A percentile compares a stretch with the other conserved stretches of the same genome.
Conservation (phyloP, 2,888 invertebrate species). For the Microplitis manilae region DNA sequence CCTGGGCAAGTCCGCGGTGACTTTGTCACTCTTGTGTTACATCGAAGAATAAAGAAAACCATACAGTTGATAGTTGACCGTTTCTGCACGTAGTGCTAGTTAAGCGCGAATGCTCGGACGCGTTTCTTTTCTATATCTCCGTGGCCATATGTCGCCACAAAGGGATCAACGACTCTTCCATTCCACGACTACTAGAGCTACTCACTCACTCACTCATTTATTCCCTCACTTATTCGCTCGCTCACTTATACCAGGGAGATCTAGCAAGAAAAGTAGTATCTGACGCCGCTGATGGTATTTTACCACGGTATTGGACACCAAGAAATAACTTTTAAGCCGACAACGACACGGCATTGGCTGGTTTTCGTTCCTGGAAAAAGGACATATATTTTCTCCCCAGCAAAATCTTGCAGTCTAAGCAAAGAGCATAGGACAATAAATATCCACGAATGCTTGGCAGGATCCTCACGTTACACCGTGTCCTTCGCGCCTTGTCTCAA, state of each 20-base stretch:
- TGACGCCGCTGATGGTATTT: conserved; percentile 20
- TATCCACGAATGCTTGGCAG: conserved; percentile 38
- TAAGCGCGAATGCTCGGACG: conserved; percentile 47
- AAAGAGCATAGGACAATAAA: conserved; percentile 34
- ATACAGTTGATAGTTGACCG: conserved; percentile 30
- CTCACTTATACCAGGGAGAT: conserved; percentile 18
- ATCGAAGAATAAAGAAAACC: conserved; percentile 7
- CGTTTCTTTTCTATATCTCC: conserved; percentile 30
- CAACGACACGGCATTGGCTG: neutral
- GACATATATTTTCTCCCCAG: conserved; percentile 19
- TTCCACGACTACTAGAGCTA: conserved; percentile 32
- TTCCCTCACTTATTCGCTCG: conserved; percentile 32
- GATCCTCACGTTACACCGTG: conserved; percentile 43
- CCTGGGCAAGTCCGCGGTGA: conserved; percentile 27
- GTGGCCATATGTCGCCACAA: conserved; percentile 40
- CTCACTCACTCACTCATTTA: neutral
- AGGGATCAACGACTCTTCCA: conserved; percentile 35
- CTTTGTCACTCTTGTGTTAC: conserved; percentile 42
- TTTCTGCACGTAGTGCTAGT: conserved; percentile 43
- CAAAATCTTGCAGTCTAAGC: too few species aligned
- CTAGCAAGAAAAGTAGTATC: conserved; percentile 26
- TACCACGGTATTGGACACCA: neutral
- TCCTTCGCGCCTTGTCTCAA: conserved; percentile 42
- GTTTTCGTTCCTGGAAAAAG: conserved; percentile 6
- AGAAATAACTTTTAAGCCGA: conserved; percentile 24